Conservation (phyloP, 2,888 invertebrate species). For the Seladonia tumulorum region DNA sequence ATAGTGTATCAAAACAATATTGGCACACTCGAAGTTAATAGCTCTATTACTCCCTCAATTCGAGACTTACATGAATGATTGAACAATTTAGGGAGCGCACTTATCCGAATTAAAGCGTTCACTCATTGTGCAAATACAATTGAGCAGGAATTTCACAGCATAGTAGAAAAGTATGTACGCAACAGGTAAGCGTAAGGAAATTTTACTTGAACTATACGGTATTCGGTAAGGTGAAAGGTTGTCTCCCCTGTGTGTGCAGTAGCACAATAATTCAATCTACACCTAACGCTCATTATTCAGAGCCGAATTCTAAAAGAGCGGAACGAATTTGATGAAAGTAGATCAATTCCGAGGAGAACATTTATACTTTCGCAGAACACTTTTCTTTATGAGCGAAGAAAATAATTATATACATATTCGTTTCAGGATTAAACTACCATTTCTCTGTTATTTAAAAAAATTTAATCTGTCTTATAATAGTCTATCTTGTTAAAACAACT, state of each 20-base stretch:
- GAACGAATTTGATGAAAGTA: background rate
- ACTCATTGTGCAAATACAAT: background rate
- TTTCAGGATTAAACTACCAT: background rate
- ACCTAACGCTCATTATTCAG: background rate
- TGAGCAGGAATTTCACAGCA: background rate
- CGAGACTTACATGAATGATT: background rate
- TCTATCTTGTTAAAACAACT: background rate
- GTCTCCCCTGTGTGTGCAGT: background rate
- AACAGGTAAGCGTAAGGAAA: slow-evolving; percentile 18
- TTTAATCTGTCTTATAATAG: background rate
- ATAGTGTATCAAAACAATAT: background rate
- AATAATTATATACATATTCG: background rate
- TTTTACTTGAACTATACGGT: slow-evolving; percentile 45
- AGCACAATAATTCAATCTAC: slow-evolving; percentile 2
- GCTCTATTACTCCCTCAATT: background rate
- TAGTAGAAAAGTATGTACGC: background rate
- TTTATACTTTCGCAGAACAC: background rate
- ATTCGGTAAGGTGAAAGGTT: slow-evolving; percentile 51
- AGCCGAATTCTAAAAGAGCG: background rate
- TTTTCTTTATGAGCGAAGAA: background rate
- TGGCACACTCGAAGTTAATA: background rate
- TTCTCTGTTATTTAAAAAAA: background rate
- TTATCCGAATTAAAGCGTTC: background rate
- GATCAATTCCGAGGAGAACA: background rate
- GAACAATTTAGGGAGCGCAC: background rate